Evolutionary conservation across 2,113 vertebrate species (phyloP).

Genomic region (Solea solea): DNA sequence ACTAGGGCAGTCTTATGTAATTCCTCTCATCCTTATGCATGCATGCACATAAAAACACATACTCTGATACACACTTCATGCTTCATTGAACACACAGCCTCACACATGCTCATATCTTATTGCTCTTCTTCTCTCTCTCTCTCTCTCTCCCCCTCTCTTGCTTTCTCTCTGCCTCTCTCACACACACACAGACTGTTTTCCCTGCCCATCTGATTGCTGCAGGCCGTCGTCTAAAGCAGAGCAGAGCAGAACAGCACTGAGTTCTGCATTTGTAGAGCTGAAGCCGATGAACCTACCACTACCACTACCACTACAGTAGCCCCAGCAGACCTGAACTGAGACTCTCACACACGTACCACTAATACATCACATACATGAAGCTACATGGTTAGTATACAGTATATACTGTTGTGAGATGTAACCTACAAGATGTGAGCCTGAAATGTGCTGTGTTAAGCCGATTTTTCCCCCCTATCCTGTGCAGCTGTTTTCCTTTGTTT

Average conservation of each 20-base stretch:
- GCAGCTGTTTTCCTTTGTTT: no score
- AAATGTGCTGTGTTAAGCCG: no score
- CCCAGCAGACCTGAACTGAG: slow-evolving; percentile 22
- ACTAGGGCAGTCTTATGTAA: slow-evolving; percentile 80
- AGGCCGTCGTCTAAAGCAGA: slow-evolving; percentile 61
- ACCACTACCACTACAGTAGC: slow-evolving; percentile 52
- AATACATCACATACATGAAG: no score
- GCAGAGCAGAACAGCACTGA: slow-evolving; percentile 60
- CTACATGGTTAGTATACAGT: no score
- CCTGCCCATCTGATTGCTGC: slow-evolving; percentile 77
- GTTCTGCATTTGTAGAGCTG: slow-evolving; percentile 80
- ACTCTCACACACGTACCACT: no score
- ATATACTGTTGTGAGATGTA: no score
- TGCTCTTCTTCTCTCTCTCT: slow-evolving; percentile 15
- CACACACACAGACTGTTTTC: slow-evolving; percentile 33
- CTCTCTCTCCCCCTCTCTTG: neutral
- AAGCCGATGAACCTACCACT: slow-evolving; percentile 63
- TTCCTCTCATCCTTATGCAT: slow-evolving; percentile 77
- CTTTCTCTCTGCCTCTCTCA: slow-evolving; percentile 13
- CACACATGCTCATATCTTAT: slow-evolving; percentile 64
- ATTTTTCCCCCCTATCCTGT: no score
- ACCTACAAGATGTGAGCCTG: no score
- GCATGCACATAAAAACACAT: slow-evolving; percentile 70
- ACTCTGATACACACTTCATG: slow-evolving; percentile 66
- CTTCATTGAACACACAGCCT: slow-evolving; percentile 69